phyloP scores from a whole-genome alignment of 1,140 invertebrate species.

The Tyrophagus putrescentiae region DNA sequence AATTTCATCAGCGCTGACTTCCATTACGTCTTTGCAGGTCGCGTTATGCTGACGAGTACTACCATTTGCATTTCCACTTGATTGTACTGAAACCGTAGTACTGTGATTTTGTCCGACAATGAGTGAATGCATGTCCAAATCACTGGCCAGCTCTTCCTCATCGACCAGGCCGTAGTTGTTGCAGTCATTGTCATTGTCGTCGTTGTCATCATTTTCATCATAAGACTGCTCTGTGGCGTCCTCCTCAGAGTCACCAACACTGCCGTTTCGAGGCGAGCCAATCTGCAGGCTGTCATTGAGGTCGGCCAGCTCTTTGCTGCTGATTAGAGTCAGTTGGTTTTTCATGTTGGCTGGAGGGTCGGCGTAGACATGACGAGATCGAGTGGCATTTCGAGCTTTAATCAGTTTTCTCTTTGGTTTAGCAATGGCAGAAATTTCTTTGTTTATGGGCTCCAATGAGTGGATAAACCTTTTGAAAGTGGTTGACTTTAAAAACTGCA shows the following conservation, averaged over 20 bases:
- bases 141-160: slow-evolving; percentile 85
- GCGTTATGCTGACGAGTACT: slow-evolving; percentile 33
- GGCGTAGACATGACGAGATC: no score
- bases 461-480: neutral
- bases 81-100: neutral
- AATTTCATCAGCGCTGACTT: slow-evolving; percentile 91
- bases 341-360: neutral
- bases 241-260: no score
- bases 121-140: slow-evolving; percentile 91
- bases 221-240: neutral
- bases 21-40: slow-evolving; percentile 56
- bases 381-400: neutral
- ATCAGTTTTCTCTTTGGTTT: neutral
- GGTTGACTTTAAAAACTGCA: neutral
- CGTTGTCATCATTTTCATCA: neutral
- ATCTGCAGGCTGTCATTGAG: neutral
- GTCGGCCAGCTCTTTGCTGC: neutral
- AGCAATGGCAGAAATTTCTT: neutral
- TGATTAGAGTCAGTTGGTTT: neutral
- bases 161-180: no score
- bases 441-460: neutral
- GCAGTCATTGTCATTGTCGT: neutral
- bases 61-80: neutral
- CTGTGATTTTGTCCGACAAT: slow-evolving; percentile 43
- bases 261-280: no score